Evolutionary conservation across 2,797 vertebrate species (phyloP), one percentile per base, ranked within the genome.

Genomic region (Rachycentron canadum): DNA sequence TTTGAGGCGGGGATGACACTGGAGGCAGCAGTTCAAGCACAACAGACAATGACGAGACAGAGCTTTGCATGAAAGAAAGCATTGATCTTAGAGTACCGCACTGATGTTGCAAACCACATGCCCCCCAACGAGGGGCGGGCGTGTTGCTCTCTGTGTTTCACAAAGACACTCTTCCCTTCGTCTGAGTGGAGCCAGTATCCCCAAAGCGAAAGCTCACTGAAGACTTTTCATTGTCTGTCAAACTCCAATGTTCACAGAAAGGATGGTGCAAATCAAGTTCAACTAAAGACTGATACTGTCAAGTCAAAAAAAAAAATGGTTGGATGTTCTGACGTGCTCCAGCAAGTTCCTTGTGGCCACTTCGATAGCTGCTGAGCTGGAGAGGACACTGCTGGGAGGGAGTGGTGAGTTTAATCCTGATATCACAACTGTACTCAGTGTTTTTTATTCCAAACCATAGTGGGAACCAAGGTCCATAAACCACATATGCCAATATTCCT

Each of bases 401-500:
- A 91, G 82, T 73, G 93, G 93, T 93, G 82, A 93, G 93, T 92
- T 50, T 2, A 67, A 34, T 2, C 14, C 38, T 45, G 4, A 57
- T 5, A 61, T 71, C 47, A 65, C 58, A 68, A 32, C 19, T 65
- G 11, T 14, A 47, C 16, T 26, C 26, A 8, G 4, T 40, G 47
- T 23, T 21, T 5, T 60, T 45, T 10, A 45, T 53, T 72, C 26
- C 7, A 57, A 58, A 36, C 26, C 30, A 62, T 8, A 34, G 2
- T 2, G 4, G 7, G 6, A 34, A 43, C 9, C 11, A 50, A 34
- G 17, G 25, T 28, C 16, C 8, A 26, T 13, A 25, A 30, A 23
- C 2, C 13, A 4, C n/a, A 40, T 23, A 4, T 26, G 49, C 14
- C 9, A 32, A 14, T 21, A 45, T 30, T 49, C 17, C 28, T 53